Conservation (phyloP, 2,113 vertebrate species). For the Gambusia affinis region DNA sequence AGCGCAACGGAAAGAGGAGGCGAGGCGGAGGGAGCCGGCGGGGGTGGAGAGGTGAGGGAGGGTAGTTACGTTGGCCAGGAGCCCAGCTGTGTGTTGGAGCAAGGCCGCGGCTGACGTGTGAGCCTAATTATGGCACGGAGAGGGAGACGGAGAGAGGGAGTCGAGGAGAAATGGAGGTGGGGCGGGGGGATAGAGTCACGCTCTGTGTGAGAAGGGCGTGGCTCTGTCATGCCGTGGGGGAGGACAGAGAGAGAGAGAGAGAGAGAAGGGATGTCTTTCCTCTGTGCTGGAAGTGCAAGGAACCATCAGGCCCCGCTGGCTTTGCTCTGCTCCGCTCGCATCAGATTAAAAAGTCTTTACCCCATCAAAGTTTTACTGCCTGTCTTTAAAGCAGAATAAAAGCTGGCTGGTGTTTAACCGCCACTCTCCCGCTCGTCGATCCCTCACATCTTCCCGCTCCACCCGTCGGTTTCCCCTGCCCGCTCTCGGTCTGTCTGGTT, state of each 20-base stretch:
- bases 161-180: background rate
- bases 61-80: conserved; percentile 69
- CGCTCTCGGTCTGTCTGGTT: conserved; percentile 29
- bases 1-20: conserved; percentile 54
- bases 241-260: conserved; percentile 13
- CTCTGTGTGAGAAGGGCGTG: conserved; percentile 75
- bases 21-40: background rate
- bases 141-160: conserved; percentile 53
- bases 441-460: conserved; percentile 25
- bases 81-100: conserved; percentile 78
- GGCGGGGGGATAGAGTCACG: conserved; percentile 48
- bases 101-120: conserved; percentile 74
- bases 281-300: conserved; percentile 38
- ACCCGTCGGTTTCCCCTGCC: conserved; percentile 14
- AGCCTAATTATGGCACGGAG: conserved; percentile 78
- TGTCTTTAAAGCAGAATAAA: conserved; percentile 76
- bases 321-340: conserved; percentile 63
- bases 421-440: conserved; percentile 50
- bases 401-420: conserved; percentile 75
- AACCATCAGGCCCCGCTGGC: conserved; percentile 55
- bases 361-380: conserved; percentile 78
- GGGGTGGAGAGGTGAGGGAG: conserved; percentile 20
- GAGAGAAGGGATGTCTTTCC: conserved; percentile 40
- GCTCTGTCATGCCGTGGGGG: conserved; percentile 69
- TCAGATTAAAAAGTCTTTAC: conserved; percentile 78